Conservation (phyloP, 1,140 invertebrate genomes). For the Parapsyche elsis region DNA sequence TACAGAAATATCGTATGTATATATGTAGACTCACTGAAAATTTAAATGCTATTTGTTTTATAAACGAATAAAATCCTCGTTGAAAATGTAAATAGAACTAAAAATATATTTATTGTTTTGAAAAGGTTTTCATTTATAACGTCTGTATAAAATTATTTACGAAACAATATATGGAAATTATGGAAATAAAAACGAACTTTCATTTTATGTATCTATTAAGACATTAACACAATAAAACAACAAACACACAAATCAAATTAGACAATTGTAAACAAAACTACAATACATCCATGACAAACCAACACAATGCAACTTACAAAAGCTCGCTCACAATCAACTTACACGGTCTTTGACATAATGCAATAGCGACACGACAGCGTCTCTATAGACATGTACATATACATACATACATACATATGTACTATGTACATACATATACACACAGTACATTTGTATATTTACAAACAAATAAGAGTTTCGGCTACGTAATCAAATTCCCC, state of each 20-base stretch:
- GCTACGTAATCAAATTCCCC: conserved; percentile 36
- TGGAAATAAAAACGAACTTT: neutral
- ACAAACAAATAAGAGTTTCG: conserved; percentile 1
- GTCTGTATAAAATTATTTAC: conserved; percentile 18
- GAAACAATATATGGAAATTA: conserved; percentile 25
- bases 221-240: neutral
- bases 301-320: too few species aligned
- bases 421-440: neutral
- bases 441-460: neutral
- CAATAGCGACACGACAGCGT: too few species aligned
- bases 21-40: neutral
- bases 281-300: too few species aligned
- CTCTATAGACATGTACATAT: too few species aligned
- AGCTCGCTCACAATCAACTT: too few species aligned
- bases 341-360: too few species aligned
- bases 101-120: neutral
- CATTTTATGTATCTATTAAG: too few species aligned
- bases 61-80: neutral
- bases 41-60: neutral
- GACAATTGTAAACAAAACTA: too few species aligned
- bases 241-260: neutral
- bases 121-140: neutral
- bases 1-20: too few species aligned
- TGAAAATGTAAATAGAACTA: neutral
- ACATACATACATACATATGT: too few species aligned